Conservation (phyloP, 2,888 invertebrate genomes). For the Hipparchia sbordonii region DNA sequence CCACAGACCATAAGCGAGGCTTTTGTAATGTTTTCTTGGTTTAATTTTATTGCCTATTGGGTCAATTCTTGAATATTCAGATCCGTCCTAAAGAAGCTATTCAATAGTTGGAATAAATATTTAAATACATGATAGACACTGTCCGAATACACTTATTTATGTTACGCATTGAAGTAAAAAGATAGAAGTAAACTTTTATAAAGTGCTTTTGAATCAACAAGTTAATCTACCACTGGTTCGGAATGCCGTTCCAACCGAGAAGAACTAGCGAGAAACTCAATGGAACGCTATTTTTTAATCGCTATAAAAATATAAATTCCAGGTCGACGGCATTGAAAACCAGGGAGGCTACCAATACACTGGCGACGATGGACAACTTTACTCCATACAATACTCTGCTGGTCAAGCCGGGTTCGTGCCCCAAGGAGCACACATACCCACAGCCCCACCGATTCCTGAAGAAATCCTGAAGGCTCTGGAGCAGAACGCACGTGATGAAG, state of each 20-base stretch:
- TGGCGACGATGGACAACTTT: conserved; percentile 83
- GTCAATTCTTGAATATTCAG: neutral
- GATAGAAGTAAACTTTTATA: no score
- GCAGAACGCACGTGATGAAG: conserved; percentile 81
- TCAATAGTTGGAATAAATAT: no score
- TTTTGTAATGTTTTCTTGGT: no score
- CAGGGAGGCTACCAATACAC: conserved; percentile 84
- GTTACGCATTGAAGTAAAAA: no score
- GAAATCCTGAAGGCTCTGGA: conserved; percentile 82
- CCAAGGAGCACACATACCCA: conserved; percentile 82
- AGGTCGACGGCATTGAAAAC: conserved; percentile 78
- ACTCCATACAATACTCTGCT: conserved; percentile 80
- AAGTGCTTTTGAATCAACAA: no score
- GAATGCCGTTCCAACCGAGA: no score
- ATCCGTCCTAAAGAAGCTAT: neutral
- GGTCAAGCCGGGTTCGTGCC: conserved; percentile 83
- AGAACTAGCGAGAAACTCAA: no score
- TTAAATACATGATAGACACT: no score
- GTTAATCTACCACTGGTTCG: no score
- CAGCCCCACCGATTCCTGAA: conserved; percentile 83
- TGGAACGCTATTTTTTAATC: no score
- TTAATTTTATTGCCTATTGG: no score
- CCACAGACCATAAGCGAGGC: neutral
- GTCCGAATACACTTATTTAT: no score
- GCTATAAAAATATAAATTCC: conserved; percentile 45